Evolutionary conservation across 2,113 vertebrate species (phyloP).

Genomic region (Ctenomys sociabilis): DNA sequence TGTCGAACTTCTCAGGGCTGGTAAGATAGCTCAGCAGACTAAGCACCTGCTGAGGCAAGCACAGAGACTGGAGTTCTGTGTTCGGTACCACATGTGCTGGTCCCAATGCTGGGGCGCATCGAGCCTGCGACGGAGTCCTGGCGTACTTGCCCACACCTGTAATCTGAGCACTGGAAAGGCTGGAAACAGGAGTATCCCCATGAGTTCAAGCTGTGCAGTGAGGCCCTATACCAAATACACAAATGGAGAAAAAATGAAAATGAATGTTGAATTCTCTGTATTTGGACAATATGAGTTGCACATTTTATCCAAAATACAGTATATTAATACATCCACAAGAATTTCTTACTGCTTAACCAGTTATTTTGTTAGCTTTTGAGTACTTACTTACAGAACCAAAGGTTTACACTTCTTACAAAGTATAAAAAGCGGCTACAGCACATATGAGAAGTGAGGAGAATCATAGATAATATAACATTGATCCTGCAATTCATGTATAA

Average conservation of each 20-base stretch:
- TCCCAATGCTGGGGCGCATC: too few species aligned
- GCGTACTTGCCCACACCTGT: too few species aligned
- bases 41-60: too few species aligned
- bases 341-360: not conserved
- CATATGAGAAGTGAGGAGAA: not conserved
- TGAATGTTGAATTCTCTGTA: not conserved
- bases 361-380: not conserved
- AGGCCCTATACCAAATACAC: too few species aligned
- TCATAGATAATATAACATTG: not conserved
- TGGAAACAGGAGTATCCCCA: too few species aligned
- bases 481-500: not conserved
- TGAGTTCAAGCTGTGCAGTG: too few species aligned
- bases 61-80: too few species aligned
- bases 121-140: too few species aligned
- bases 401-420: not conserved
- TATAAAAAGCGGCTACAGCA: not conserved
- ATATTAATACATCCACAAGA: not conserved
- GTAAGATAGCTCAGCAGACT: too few species aligned
- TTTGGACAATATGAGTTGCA: not conserved
- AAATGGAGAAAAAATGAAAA: not conserved
- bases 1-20: too few species aligned
- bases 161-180: too few species aligned
- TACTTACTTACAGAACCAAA: not conserved
- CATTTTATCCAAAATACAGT: not conserved
- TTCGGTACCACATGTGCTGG: too few species aligned